Base-by-base conservation (phyloP, 2,888 invertebrate genomes). In the Eilema caniola region DNA sequence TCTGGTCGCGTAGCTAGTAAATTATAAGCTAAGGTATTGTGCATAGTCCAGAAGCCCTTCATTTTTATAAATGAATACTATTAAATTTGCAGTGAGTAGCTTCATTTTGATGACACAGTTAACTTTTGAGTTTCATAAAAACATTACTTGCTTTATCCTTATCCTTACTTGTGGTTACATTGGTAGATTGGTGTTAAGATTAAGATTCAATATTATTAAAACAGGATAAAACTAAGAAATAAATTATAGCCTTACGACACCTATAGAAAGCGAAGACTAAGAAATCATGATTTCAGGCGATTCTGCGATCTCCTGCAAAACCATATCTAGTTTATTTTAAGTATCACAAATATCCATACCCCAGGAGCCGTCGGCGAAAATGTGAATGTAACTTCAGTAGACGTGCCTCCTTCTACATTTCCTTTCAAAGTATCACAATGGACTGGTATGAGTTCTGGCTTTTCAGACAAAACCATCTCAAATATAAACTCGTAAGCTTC, bases 321-420 rank as follows among this genome's bases (percentile, higher is more conserved):
- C 2, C 28, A 47, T 47, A 2, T 8, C 8, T 8, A 20, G 1
- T 8, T 53, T 10, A 20, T 10, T 20, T 20, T 53, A 2, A 53
- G 8, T 53, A n/a, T 20, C 5, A 47, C 47, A 37, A 47, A 3
- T 33, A 66, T 11, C 12, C 77, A 67, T 85, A 94, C 95, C 80
- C 97, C 97, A n/a, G 96, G 91, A 53, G 95, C 90, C 61, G 95
- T 95, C 0, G 97, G 96, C 20, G 95, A 90, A 86, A 97, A 97
- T 60, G 96, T 96, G 87, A 97, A 97, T 3, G 91, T 92, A n/a
- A 97, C 94, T 83, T 96, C 94, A 7, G 93, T 90, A 57, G 95
- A 95, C 78, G 96, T 96, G 31, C 97, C 97, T 71, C 95, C 95
- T 80, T 95, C 94, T 0, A 97, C 95, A 24, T 89, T 91, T n/a